Base-by-base conservation (phyloP, 2,113 vertebrate species). In the Cochlearius cochlearius region DNA sequence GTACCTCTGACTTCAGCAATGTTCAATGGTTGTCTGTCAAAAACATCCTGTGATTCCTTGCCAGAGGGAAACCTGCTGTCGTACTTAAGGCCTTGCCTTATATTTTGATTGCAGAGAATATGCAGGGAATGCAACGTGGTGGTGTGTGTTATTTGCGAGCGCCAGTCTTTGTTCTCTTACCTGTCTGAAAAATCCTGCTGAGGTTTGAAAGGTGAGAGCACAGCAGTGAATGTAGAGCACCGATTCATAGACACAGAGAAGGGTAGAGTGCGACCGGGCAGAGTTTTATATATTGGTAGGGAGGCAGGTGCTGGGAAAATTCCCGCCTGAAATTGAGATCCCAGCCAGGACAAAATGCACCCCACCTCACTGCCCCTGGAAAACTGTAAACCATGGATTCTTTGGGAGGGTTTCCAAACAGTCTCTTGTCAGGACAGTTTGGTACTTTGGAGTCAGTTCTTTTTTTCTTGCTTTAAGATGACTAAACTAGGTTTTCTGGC, bases 121-220 rank as follows among this genome's bases (percentile, higher is more conserved):
- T 5, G 22, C 19, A 16, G 18, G 26, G 36, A 50, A 30, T 7
- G 52, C 43, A 52, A 2, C 0, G 0, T 18, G 15, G 11, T 30
- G 49, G 13, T 56, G 49, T 15, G 27, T 11, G 63, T 34, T 49
- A 5, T 22, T 22, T 47, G 25, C 1, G 3, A 78, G 47, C 73
- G 43, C 18, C 26, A 8, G 10, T 11, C 30, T 59, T 45, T 32
- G n/a, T 67, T 53, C 49, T 49, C 29, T 30, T 12, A 2, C 20
- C 22, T 11, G 17, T n/a, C 53, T 74, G 53, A 36, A 41, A 47
- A 67, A 17, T 36, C 52, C 59, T 73, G 25, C 50, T 83, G 45
- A 29, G 39, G 38, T 34, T 30, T 34, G 56, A 15, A 19, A 30
- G 64, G 34, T 8, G 45, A 49, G 47, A 62, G 36, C 26, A 50